A percentile compares a stretch with the other conserved stretches of the same genome.
Evolutionary conservation across 1,140 invertebrate genomes (phyloP).

Genomic region (Chlorops oryzae): DNA sequence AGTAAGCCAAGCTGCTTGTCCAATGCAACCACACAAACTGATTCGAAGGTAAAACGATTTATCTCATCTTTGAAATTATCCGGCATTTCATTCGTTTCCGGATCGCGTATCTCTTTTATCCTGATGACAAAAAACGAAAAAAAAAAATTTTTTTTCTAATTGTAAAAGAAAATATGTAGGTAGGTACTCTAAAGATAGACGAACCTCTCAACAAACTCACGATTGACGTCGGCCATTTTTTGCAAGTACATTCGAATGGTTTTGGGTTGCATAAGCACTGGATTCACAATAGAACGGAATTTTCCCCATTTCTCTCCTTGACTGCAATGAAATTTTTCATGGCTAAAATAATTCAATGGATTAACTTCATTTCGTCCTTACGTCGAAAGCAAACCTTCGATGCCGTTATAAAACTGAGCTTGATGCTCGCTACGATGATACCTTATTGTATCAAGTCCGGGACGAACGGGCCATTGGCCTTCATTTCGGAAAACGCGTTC

Average conservation of each 20-base stretch:
- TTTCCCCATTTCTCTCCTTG: conserved; percentile 15
- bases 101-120: conserved; percentile 9
- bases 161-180: too few relatives aligned
- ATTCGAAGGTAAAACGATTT: conserved; percentile 16
- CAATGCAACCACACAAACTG: conserved; percentile 12
- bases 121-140: background rate
- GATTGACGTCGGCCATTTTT: conserved; percentile 8
- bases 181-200: background rate
- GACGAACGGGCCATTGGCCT: conserved; percentile 4
- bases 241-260: conserved; percentile 11
- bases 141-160: too few relatives aligned
- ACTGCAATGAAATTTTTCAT: too few relatives aligned
- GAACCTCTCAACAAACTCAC: conserved; percentile 6
- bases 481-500: conserved; percentile 16
- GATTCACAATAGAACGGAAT: conserved; percentile 16
- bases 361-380: background rate
- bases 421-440: conserved; percentile 17
- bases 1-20: conserved; percentile 16
- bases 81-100: conserved; percentile 10
- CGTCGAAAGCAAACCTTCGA: conserved; percentile 11
- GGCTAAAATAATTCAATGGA: too few relatives aligned
- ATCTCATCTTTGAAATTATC: conserved; percentile 15
- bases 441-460: background rate
- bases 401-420: conserved; percentile 14
- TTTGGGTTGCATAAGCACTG: conserved; percentile 15